phyloP scores from a whole-genome alignment of 64 coral and sea anemone genomes.

The Porites australiensis region DNA sequence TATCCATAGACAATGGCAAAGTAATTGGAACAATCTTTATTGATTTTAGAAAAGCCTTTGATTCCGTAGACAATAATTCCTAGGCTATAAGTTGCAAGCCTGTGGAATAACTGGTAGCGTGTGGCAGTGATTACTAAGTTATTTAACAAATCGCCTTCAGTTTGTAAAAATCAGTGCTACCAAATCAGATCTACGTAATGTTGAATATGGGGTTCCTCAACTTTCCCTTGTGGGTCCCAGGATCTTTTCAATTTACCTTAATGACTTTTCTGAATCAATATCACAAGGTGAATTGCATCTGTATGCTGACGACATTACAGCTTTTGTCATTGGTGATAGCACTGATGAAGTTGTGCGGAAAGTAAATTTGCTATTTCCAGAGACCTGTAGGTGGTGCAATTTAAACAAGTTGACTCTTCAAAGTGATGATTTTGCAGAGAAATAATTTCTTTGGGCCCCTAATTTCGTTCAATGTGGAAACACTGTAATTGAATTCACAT shows the following conservation, averaged over 20 bases:
- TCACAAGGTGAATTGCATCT: conserved; percentile 16
- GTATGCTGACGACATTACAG: conserved; percentile 52
- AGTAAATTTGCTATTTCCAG: background rate
- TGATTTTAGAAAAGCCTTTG: conserved; percentile 48
- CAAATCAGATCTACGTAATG: background rate
- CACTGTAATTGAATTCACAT: too few relatives aligned
- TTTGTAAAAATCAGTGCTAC: conserved; percentile 12
- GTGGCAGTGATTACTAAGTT: background rate
- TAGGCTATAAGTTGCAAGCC: conserved; percentile 17
- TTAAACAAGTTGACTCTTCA: background rate
- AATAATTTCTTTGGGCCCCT: too few relatives aligned
- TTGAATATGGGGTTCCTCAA: conserved; percentile 51
- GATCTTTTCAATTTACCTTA: conserved; percentile 31
- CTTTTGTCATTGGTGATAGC: conserved; percentile 7
- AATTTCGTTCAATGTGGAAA: too few relatives aligned
- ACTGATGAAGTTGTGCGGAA: background rate
- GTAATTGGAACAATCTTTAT: conserved; percentile 17
- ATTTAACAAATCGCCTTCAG: conserved; percentile 17
- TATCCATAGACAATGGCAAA: conserved; percentile 13
- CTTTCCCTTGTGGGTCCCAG: conserved; percentile 35
- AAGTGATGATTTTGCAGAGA: too few relatives aligned
- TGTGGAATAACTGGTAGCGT: background rate
- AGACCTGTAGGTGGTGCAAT: background rate
- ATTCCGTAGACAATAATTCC: conserved; percentile 3
- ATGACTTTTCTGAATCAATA: conserved; percentile 26